Evolutionary conservation across 2,797 vertebrate genomes (phyloP).

Genomic region (Dipus sagitta): DNA sequence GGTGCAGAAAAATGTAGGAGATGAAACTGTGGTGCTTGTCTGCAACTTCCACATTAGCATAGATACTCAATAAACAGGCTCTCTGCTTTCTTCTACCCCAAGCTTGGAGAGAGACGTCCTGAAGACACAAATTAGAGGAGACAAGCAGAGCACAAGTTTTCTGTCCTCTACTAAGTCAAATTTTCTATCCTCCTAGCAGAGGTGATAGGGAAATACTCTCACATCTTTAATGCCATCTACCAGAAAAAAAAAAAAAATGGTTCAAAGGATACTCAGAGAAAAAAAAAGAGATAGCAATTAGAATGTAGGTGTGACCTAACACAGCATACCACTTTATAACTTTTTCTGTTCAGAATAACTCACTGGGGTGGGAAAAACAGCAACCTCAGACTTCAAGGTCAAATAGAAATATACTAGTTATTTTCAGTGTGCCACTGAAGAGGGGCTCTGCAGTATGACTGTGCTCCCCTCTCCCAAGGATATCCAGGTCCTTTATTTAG

Average conservation of each 20-base stretch:
- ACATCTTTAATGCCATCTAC: background rate
- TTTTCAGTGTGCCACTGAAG: background rate
- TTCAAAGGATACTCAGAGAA: conserved; percentile 5
- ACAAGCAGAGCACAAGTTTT: background rate
- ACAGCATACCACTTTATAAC: no score
- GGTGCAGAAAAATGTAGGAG: background rate
- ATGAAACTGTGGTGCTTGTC: background rate
- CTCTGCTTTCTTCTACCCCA: background rate
- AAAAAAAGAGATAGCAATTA: background rate
- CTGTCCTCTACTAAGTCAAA: background rate
- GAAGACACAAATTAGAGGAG: background rate
- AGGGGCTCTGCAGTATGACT: background rate
- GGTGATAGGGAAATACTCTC: background rate
- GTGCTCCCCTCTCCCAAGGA: background rate
- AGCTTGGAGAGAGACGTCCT: background rate
- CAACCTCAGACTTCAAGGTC: conserved; percentile 33
- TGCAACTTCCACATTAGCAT: background rate
- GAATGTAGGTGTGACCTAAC: background rate
- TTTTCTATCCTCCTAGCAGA: background rate
- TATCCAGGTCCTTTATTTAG: conserved; percentile 38
- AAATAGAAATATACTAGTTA: background rate
- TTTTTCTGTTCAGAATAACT: background rate
- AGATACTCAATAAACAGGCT: background rate
- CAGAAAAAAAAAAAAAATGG: background rate
- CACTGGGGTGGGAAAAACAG: background rate